Conservation (phyloP, 2,113 vertebrate species). For the Triplophysa siluroides region DNA sequence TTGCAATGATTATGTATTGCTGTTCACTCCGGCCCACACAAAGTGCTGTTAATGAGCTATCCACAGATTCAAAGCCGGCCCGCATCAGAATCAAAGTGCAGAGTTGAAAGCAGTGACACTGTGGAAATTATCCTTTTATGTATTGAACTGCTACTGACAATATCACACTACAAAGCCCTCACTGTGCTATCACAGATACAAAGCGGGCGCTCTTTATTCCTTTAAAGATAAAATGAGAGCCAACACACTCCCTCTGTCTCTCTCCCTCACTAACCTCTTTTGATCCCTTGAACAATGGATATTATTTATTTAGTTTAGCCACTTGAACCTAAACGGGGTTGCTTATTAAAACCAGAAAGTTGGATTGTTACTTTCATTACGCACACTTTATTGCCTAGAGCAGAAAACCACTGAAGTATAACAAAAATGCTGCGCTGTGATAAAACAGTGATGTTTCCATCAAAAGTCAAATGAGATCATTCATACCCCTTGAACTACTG, state of each 20-base stretch:
- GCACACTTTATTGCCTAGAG: constrained; percentile 51
- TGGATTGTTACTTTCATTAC: constrained; percentile 49
- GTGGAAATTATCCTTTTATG: constrained; percentile 48
- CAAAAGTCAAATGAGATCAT: constrained; percentile 19
- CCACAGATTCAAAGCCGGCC: constrained; percentile 64
- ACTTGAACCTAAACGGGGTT: constrained; percentile 26
- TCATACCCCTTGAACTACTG: background rate
- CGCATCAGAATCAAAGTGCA: constrained; percentile 45
- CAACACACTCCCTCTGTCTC: constrained; percentile 6
- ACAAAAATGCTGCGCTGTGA: constrained; percentile 49
- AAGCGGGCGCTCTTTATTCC: constrained; percentile 16
- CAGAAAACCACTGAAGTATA: constrained; percentile 58
- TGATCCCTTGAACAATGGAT: constrained; percentile 19
- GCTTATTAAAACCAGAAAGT: constrained; percentile 44
- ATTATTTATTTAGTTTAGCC: constrained; percentile 41
- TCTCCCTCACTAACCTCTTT: constrained; percentile 4
- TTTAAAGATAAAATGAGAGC: constrained; percentile 39
- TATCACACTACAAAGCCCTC: constrained; percentile 47
- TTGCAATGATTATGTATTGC: constrained; percentile 10
- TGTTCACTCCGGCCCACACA: constrained; percentile 52
- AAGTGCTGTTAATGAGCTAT: constrained; percentile 70
- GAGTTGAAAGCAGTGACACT: constrained; percentile 33
- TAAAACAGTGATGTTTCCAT: constrained; percentile 13
- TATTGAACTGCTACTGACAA: constrained; percentile 29
- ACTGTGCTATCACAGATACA: constrained; percentile 31